phyloP scores from a whole-genome alignment of 2,797 vertebrate species.

The Macropodus opercularis region DNA sequence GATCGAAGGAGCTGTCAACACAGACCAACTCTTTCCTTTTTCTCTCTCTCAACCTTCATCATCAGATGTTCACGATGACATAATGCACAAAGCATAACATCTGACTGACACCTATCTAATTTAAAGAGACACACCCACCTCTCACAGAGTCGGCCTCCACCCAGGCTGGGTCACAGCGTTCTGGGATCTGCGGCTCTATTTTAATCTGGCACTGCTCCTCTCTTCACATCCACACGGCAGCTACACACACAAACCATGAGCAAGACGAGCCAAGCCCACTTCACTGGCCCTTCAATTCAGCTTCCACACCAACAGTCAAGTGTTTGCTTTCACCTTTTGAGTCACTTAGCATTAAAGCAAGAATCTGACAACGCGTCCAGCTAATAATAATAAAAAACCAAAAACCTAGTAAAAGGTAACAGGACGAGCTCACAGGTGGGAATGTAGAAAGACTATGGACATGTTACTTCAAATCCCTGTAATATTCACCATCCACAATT shows the following conservation, averaged over 20 bases:
- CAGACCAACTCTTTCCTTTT: not conserved
- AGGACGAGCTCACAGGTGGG: not conserved
- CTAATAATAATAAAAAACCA: no score
- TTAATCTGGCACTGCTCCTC: conserved; percentile 42
- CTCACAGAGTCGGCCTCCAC: conserved; percentile 38
- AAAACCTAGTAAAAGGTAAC: not conserved
- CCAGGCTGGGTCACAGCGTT: conserved; percentile 22
- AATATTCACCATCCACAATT: not conserved
- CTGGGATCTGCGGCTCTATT: conserved; percentile 48
- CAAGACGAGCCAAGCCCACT: conserved; percentile 14
- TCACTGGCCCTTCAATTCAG: not conserved
- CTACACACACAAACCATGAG: conserved; percentile 2
- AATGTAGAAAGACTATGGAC: no score
- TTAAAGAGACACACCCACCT: conserved; percentile 6
- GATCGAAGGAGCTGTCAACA: not conserved
- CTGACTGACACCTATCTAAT: conserved; percentile 17
- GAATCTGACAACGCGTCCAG: not conserved
- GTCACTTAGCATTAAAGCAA: not conserved
- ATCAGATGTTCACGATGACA: conserved; percentile 8
- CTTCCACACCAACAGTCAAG: not conserved
- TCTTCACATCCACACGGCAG: conserved; percentile 23
- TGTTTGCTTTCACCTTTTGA: not conserved
- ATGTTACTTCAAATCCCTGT: not conserved
- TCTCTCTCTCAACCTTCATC: conserved; percentile 2
- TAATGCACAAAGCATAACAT: conserved; percentile 14